phyloP scores from a whole-genome alignment of 1,140 invertebrate genomes.

The Drosophila nigrodunni region DNA sequence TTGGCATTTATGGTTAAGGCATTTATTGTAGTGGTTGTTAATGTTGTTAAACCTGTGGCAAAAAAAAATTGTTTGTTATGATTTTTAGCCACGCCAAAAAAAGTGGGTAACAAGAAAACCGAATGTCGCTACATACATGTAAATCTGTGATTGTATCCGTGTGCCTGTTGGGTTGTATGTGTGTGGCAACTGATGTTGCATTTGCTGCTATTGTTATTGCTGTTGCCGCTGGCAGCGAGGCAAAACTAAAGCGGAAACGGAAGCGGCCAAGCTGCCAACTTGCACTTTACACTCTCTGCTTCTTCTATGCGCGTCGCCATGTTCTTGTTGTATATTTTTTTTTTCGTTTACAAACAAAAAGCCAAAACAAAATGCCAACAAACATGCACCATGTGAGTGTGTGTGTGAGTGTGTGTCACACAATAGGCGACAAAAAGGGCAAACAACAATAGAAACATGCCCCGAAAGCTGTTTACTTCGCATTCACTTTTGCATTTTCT shows the following conservation, averaged over 20 bases:
- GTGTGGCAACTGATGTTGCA: slow-evolving; percentile 29
- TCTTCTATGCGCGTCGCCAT: slow-evolving; percentile 30
- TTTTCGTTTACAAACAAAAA: slow-evolving; percentile 32
- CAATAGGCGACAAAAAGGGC: slow-evolving; percentile 42
- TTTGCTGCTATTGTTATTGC: slow-evolving; percentile 21
- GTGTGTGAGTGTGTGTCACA: slow-evolving; percentile 27
- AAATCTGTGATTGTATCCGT: neutral
- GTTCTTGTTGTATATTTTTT: neutral
- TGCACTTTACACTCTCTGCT: slow-evolving; percentile 63
- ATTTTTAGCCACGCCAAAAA: slow-evolving; percentile 43
- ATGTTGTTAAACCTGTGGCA: slow-evolving; percentile 28
- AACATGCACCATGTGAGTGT: slow-evolving; percentile 34
- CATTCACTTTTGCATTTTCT: slow-evolving; percentile 32
- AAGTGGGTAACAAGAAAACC: slow-evolving; percentile 44
- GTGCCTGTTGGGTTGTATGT: neutral
- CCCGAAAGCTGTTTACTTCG: slow-evolving; percentile 44
- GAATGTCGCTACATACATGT: slow-evolving; percentile 12
- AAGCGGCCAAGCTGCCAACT: slow-evolving; percentile 66
- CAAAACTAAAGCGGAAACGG: slow-evolving; percentile 60
- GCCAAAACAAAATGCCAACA: slow-evolving; percentile 33
- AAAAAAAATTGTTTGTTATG: slow-evolving; percentile 41
- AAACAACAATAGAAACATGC: slow-evolving; percentile 54
- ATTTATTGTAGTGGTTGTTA: slow-evolving; percentile 9
- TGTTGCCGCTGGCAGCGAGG: slow-evolving; percentile 40
- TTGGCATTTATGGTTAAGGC: slow-evolving; percentile 37